Base-by-base conservation (phyloP, 2,888 invertebrate species). In the Monoplex corrugatus region DNA sequence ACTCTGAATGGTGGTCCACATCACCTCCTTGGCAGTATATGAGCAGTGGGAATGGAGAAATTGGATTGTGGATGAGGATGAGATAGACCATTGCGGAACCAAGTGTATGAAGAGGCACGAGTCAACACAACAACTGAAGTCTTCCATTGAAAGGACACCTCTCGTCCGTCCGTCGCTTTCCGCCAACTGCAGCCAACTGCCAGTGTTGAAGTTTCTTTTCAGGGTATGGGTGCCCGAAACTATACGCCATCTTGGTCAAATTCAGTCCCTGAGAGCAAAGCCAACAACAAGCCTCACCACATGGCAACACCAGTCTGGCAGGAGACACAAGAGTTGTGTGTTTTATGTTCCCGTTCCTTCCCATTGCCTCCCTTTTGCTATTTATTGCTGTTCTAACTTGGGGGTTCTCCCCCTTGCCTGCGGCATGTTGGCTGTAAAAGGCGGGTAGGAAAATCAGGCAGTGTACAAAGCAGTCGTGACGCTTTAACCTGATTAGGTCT, bases 141-240 rank as follows among this genome's bases (percentile, higher is more conserved):
- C 16, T 32, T 19, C 32, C 45, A 19, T 32, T n/a, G 19, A 32
- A 19, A n/a, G 16, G 3, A 2, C 35, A 35, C 84, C 8, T 57
- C 10, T 57, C 50, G 50, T 38, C 50, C 35, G 16, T 57, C 35
- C 38, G n/a, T n/a, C n/a, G n/a, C n/a, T 57, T 45, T 84, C 38
- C 84, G 84, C 38, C 84, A 84, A 50, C 84, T 35, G 84, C 45
- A 35, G 38, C 84, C 84, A 84, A 84, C 84, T 84, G 84, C 57
- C 84, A 38, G 6, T 84, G 84, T 84, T 84, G 44, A 57, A 84
- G 50, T 50, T 84, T 84, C 84, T 32, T 84, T 84, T 84, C 84
- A 84, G 84, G 23, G 19, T 57, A 43, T 10, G 45, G 35, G n/a
- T 38, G 35, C 6, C 35, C 84, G 38, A 84, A 84, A 50, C 84